These are phyloP conservation scores for Leptinotarsa defecta DNA, from an alignment of 1,140 invertebrate genomes.

Conservation along the genomic window DNA sequence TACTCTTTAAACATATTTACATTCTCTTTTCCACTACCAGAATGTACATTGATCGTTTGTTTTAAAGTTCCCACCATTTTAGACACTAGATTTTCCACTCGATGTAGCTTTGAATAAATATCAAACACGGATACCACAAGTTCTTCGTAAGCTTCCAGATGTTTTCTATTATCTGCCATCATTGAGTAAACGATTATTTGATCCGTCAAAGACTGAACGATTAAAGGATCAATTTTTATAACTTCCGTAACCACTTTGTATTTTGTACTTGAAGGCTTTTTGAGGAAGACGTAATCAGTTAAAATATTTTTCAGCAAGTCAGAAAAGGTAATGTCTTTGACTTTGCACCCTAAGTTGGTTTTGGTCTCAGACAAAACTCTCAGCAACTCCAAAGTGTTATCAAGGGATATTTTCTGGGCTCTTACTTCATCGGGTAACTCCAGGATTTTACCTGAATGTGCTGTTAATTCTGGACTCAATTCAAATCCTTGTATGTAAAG, in stretches of 20 bases:
- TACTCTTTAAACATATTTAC: constrained; percentile 34
- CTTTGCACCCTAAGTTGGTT: constrained; percentile 27
- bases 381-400: constrained; percentile 38
- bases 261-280: constrained; percentile 34
- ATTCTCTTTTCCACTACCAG: constrained; percentile 21
- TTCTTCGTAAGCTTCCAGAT: constrained; percentile 36
- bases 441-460: constrained; percentile 21
- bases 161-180: constrained; percentile 33
- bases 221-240: constrained; percentile 44
- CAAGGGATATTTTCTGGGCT: constrained; percentile 34
- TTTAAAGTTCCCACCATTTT: constrained; percentile 48
- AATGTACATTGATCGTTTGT: constrained; percentile 2
- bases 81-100: constrained; percentile 49
- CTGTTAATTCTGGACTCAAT: constrained; percentile 34
- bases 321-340: constrained; percentile 39
- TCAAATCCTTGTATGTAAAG: constrained; percentile 45
- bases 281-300: constrained; percentile 35
- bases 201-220: constrained; percentile 40
- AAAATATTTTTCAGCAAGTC: constrained; percentile 45
- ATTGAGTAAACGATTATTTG: constrained; percentile 42
- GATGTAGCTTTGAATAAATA: constrained; percentile 49
- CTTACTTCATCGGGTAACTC: constrained; percentile 14
- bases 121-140: constrained; percentile 44
- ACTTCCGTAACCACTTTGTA: constrained; percentile 43
- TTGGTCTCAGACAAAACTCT: constrained; percentile 36